These are phyloP conservation scores for Stenopsyche tienmushanensis DNA, from an alignment of 1,140 invertebrate genomes.

Conservation along the genomic window DNA sequence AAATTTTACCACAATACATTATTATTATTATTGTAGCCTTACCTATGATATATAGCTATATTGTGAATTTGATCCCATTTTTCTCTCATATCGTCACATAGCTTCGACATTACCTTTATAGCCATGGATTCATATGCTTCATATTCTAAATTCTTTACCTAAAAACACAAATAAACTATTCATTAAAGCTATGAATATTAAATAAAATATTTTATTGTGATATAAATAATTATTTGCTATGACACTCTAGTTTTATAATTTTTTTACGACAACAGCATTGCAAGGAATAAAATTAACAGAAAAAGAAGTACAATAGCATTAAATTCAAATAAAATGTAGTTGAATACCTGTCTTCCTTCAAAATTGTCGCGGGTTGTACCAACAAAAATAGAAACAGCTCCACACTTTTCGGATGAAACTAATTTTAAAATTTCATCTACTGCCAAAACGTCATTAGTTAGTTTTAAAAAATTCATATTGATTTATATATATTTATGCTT, in stretches of 20 bases:
- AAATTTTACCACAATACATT: too few species aligned
- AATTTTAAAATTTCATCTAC: conserved; percentile 67
- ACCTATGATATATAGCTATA: conserved; percentile 81
- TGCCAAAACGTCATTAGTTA: conserved; percentile 68
- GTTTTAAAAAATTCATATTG: conserved; percentile 65
- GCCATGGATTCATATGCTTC: conserved; percentile 95
- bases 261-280: background rate
- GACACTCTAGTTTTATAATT: conserved; percentile 20
- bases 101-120: conserved; percentile 74
- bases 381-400: conserved; percentile 86
- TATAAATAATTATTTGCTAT: too few species aligned
- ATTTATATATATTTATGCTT: background rate
- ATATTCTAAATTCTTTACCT: conserved; percentile 84
- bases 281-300: conserved; percentile 20
- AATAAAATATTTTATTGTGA: conserved; percentile 12
- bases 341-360: conserved; percentile 72
- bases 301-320: conserved; percentile 3
- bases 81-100: conserved; percentile 70
- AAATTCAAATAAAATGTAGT: conserved; percentile 2
- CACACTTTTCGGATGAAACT: conserved; percentile 74
- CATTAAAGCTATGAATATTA: background rate
- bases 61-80: conserved; percentile 74
- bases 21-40: too few species aligned
- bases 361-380: conserved; percentile 91
- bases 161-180: conserved; percentile 21